These are phyloP conservation scores for Metaphire vulgaris DNA, from an alignment of 1,140 invertebrate species.

Conservation along the genomic window DNA sequence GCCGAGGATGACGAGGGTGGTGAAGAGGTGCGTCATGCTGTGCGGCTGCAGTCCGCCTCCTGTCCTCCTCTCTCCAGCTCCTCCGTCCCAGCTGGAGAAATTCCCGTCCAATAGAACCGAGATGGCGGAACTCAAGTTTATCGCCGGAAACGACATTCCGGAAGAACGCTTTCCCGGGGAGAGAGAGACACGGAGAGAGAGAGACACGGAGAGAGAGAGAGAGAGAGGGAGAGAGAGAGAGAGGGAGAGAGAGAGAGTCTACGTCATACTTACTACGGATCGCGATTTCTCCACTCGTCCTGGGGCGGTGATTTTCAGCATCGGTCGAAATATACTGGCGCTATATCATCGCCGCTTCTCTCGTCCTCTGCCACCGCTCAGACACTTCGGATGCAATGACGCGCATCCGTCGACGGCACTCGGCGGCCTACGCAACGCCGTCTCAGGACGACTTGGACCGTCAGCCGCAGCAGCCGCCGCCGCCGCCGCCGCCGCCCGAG, in stretches of 20 bases:
- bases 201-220: conserved; percentile 13
- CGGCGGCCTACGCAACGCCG: too few species aligned
- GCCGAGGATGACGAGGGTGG: conserved; percentile 24
- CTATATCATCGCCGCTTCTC: background rate
- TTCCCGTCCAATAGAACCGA: background rate
- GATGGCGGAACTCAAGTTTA: background rate
- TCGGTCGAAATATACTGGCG: too few species aligned
- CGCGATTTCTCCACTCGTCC: background rate
- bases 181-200: conserved; percentile 5
- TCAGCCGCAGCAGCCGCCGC: too few species aligned
- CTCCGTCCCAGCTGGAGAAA: background rate
- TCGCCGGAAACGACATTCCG: background rate
- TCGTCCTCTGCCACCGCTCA: background rate
- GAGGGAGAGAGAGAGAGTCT: conserved; percentile 12
- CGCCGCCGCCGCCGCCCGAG: too few species aligned
- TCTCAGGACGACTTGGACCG: too few species aligned
- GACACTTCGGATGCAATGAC: too few species aligned
- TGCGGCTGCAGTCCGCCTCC: background rate
- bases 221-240: conserved; percentile 17
- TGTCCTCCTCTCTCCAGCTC: background rate
- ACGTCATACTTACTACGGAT: background rate
- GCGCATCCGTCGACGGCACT: too few species aligned
- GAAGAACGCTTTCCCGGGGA: background rate
- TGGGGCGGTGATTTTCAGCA: too few species aligned
- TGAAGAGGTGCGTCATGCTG: background rate